phyloP scores from a whole-genome alignment of 2,888 invertebrate species.

The Mythimna albipuncta region DNA sequence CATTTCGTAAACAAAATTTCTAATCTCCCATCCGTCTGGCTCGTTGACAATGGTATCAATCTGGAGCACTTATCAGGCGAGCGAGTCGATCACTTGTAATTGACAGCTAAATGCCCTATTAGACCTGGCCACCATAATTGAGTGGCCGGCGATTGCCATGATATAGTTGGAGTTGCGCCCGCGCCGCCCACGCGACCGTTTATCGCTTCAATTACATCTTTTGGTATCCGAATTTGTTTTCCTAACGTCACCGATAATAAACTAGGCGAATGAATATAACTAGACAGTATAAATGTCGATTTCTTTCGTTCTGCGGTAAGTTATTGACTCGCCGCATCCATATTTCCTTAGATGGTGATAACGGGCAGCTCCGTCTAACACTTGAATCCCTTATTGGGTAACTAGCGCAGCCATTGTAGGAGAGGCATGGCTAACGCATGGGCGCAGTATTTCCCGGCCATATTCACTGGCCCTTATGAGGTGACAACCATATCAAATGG shows the following conservation, averaged over 20 bases:
- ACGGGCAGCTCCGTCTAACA: slow-evolving; percentile 73
- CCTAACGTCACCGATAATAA: slow-evolving; percentile 53
- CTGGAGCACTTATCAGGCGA: slow-evolving; percentile 63
- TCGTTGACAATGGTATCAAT: slow-evolving; percentile 68
- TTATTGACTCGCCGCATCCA: slow-evolving; percentile 55
- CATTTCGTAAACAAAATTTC: slow-evolving; percentile 36
- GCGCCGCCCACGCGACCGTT: slow-evolving; percentile 65
- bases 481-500: slow-evolving; percentile 73
- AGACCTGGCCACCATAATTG: slow-evolving; percentile 76
- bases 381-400: slow-evolving; percentile 77
- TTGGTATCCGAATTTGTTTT: slow-evolving; percentile 67
- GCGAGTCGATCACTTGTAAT: slow-evolving; percentile 75
- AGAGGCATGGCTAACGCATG: slow-evolving; percentile 68
- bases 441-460: slow-evolving; percentile 69
- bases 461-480: slow-evolving; percentile 70
- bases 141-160: slow-evolving; percentile 71
- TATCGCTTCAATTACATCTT: slow-evolving; percentile 65
- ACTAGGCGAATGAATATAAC: slow-evolving; percentile 63
- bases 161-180: slow-evolving; percentile 70
- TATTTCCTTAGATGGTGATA: slow-evolving; percentile 75
- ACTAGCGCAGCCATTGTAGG: slow-evolving; percentile 73
- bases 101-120: slow-evolving; percentile 85
- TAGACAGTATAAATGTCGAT: slow-evolving; percentile 51
- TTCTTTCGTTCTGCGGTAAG: slow-evolving; percentile 58
- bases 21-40: slow-evolving; percentile 50